phyloP scores from a whole-genome alignment of 2,797 vertebrate species.

The Cuculus canorus region DNA sequence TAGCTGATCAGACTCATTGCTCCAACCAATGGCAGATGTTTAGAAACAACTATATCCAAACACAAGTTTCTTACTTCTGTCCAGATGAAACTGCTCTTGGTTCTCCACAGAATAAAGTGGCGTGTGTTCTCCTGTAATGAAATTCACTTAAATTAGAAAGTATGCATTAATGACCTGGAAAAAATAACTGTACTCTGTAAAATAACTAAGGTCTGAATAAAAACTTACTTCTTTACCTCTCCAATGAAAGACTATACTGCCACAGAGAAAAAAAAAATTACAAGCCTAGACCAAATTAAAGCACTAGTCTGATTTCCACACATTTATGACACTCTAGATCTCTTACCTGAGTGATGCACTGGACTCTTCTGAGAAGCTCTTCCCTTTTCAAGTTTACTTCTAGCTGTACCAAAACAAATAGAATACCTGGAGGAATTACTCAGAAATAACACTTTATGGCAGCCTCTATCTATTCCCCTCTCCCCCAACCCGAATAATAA shows the following conservation, averaged over 20 bases:
- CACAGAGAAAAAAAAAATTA: neutral
- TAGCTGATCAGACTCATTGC: neutral
- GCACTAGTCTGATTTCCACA: neutral
- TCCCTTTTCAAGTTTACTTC: fast-evolving
- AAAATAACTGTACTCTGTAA: neutral
- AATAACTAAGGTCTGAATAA: neutral
- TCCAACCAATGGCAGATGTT: neutral
- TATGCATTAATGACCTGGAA: neutral
- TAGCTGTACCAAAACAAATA: neutral
- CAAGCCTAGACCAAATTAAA: neutral
- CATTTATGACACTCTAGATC: neutral
- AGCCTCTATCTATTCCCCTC: neutral
- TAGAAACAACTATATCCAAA: neutral
- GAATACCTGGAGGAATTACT: neutral
- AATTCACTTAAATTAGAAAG: neutral
- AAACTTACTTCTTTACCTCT: neutral
- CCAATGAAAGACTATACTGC: neutral
- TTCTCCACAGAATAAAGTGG: fast-evolving
- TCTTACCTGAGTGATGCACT: neutral
- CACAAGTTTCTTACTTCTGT: neutral
- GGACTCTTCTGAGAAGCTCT: fast-evolving
- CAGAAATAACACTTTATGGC: neutral
- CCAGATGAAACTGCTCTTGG: neutral
- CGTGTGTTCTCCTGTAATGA: neutral
- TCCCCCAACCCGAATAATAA: neutral